Conservation (phyloP, 2,888 invertebrate genomes). For the Noctua janthina region DNA sequence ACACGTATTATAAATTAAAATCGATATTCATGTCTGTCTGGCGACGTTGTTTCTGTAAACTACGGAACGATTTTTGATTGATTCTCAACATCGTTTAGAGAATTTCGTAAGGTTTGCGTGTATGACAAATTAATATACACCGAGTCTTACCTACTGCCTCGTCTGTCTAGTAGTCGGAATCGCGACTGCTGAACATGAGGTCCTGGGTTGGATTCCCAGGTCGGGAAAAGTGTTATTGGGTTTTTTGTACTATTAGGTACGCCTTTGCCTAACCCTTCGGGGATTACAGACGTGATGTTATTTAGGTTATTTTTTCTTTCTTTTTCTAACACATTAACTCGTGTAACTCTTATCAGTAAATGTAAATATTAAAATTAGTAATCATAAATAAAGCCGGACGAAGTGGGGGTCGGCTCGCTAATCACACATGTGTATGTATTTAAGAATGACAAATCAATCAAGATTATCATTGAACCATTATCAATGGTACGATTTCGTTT, state of each 20-base stretch:
- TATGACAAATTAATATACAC: not conserved
- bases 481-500: slow-evolving; percentile 20
- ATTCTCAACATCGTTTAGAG: not conserved
- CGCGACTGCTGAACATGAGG: no score
- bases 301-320: not conserved
- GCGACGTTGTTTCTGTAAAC: not conserved
- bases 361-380: not conserved
- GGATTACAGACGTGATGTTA: no score
- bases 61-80: not conserved
- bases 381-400: not conserved
- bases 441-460: slow-evolving; percentile 8
- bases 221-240: no score
- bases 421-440: not conserved
- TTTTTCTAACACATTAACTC: not conserved
- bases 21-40: not conserved
- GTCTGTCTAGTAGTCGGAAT: no score
- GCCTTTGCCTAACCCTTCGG: no score
- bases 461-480: slow-evolving; percentile 6
- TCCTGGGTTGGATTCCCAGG: no score
- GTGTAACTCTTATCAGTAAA: not conserved
- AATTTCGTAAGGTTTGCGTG: not conserved
- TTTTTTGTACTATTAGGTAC: no score
- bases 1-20: not conserved
- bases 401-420: not conserved
- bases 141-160: not conserved